Conservation (phyloP, 2,888 invertebrate genomes). For the Druceiella hillmani region DNA sequence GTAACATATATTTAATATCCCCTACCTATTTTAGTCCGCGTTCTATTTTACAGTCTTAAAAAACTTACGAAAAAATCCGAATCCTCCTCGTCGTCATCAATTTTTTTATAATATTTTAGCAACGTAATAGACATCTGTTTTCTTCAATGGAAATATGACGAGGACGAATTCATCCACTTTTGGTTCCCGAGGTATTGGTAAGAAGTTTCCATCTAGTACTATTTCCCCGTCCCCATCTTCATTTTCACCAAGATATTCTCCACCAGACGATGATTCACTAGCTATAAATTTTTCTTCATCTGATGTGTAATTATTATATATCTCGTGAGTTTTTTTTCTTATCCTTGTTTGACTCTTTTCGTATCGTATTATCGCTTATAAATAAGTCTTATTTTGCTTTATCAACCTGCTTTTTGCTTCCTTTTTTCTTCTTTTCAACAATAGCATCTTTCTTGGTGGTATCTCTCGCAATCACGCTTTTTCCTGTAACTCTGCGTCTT, state of each 20-base stretch:
- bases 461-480: no score
- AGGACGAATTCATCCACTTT: no score
- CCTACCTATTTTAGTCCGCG: background rate
- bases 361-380: background rate
- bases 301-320: background rate
- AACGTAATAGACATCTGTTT: no score
- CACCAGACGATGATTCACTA: constrained; percentile 2
- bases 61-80: background rate
- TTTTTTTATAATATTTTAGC: constrained; percentile 1
- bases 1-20: constrained; percentile 2
- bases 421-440: background rate
- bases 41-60: constrained; percentile 1
- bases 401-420: background rate
- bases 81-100: background rate
- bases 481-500: no score
- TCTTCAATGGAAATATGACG: no score
- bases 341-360: background rate
- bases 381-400: background rate
- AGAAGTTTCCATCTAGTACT: background rate
- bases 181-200: background rate
- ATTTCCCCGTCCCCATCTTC: background rate
- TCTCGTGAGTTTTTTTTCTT: background rate
- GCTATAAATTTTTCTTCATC: background rate
- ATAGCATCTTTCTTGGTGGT: background rate
- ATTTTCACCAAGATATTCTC: background rate